Evolutionary conservation across 2,113 vertebrate genomes (phyloP).

Genomic region (Theristicus caerulescens): DNA sequence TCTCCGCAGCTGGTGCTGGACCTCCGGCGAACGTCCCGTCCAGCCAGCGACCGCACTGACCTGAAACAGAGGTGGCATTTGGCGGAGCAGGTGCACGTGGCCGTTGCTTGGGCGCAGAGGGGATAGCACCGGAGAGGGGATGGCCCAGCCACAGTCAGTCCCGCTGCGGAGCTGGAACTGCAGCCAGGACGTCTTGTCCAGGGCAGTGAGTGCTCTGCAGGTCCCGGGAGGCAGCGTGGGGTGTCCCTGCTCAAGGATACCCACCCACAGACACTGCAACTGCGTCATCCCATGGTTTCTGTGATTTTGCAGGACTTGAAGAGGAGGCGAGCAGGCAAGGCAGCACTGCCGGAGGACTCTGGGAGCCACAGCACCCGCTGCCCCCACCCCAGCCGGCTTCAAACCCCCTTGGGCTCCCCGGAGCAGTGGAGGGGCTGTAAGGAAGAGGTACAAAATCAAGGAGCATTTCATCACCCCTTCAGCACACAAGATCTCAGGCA

Average conservation of each 20-base stretch:
- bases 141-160: not conserved
- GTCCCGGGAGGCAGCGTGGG: rapidly evolving
- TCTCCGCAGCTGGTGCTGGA: not conserved
- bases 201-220: not conserved
- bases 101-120: rapidly evolving
- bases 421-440: not conserved
- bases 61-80: not conserved
- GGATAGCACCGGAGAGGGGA: rapidly evolving
- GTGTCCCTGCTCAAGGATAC: too few relatives aligned
- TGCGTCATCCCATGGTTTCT: rapidly evolving
- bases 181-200: not conserved
- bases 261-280: not conserved
- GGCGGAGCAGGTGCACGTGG: rapidly evolving
- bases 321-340: not conserved
- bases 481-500: not conserved
- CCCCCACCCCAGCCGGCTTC: not conserved
- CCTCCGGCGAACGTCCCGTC: rapidly evolving
- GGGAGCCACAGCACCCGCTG: not conserved
- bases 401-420: not conserved
- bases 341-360: rapidly evolving
- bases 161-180: rapidly evolving
- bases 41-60: not conserved
- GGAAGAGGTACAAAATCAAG: not conserved
- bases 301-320: not conserved
- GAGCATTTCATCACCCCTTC: not conserved